Base-by-base conservation (phyloP, 37 sponge, comb jelly and placozoan genomes). In the Chondrilla cf. caribensis region DNA sequence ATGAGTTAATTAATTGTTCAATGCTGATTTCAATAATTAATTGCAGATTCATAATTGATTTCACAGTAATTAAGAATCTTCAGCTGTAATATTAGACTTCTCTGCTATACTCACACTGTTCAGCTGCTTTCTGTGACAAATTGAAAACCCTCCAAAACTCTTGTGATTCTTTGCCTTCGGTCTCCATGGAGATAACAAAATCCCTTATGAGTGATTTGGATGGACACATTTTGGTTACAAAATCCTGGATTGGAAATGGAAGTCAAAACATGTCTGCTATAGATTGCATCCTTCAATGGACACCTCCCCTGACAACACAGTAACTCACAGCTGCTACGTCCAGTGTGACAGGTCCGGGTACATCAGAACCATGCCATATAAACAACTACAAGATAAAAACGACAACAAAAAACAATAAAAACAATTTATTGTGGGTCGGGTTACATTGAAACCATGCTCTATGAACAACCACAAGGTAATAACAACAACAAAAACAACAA, bases 101-200 rank as follows among this genome's bases (percentile, higher is more conserved):
- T n/a, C n/a, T n/a, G n/a, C n/a, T n/a, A n/a, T 5, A 62, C 29
- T 19, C 36, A 67, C 55, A 33, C 33, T 82, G 70, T 28, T 28
- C 2, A 25, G 39, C 22, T 22, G 70, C 71, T 32, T 66, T 35
- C 41, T 54, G 26, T 29, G 37, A 67, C 35, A 36, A 19, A 9
- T 5, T 14, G 26, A 33, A 70, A 25, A 67, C 3, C 0, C 21
- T 64, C 90, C 90, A 89, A 64, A 82, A 89, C 2, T 32, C 54
- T 36, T 85, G 82, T 79, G 86, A 82, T 58, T 89, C 90, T 18
- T 41, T 22, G 25, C 79, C 72, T 43, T 82, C 86, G 8, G 15
- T n/a, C 2, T 75, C 82, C 51, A 86, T 5, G 38, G 84, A 78
- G 31, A 84, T 37, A 21, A 90, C 84, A 84, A 86, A 86, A 33